Conservation (phyloP, 2,888 invertebrate species). For the Hybos culiciformis region DNA sequence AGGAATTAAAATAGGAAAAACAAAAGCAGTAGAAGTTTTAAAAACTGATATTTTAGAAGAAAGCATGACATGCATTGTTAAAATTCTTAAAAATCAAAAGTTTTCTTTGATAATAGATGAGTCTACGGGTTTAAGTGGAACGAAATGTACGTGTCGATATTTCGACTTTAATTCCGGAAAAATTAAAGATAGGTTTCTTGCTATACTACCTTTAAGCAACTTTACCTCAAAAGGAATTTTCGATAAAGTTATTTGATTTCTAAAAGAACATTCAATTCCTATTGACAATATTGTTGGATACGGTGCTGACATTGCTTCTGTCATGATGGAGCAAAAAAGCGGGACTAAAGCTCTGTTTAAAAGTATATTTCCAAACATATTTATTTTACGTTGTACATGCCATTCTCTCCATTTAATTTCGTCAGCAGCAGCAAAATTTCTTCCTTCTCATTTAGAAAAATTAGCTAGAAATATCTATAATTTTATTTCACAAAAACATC, state of each 20-base stretch:
- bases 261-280: background rate
- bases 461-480: background rate
- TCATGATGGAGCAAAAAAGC: slow-evolving; percentile 18
- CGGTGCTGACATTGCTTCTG: slow-evolving; percentile 17
- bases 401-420: slow-evolving; percentile 18
- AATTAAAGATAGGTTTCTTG: slow-evolving; percentile 1
- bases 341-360: slow-evolving; percentile 14
- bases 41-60: background rate
- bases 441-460: slow-evolving; percentile 11
- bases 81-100: background rate
- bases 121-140: background rate
- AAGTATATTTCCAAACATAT: slow-evolving; percentile 16
- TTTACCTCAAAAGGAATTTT: slow-evolving; percentile 13
- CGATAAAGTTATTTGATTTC: background rate
- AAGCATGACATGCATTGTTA: background rate
- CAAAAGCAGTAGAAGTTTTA: background rate
- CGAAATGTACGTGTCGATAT: background rate
- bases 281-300: slow-evolving; percentile 17
- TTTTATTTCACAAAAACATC: background rate
- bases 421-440: slow-evolving; percentile 16
- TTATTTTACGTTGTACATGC: slow-evolving; percentile 17
- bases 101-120: slow-evolving; percentile 3
- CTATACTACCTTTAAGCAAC: slow-evolving; percentile 12
- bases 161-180: background rate
- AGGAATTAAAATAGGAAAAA: no score